phyloP scores from a whole-genome alignment of 2,113 vertebrate genomes.

The Eleginops maclovinus region DNA sequence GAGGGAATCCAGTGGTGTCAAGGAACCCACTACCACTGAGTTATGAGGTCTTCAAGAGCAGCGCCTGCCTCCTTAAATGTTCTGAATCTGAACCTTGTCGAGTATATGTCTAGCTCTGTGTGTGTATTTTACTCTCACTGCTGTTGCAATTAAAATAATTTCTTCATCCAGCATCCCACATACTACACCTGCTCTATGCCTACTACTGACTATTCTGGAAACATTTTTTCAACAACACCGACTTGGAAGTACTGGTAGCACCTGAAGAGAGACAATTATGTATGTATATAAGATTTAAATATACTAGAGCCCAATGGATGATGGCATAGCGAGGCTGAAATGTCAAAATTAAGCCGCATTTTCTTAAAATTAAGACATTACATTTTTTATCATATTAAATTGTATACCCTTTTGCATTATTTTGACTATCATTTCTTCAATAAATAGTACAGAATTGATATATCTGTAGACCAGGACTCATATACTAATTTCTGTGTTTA shows the following conservation, averaged over 20 bases:
- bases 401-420: too few relatives aligned
- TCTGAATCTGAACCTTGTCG: conserved; percentile 28
- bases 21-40: conserved; percentile 43
- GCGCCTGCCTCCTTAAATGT: conserved; percentile 38
- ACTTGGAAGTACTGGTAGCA: neutral
- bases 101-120: neutral
- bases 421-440: too few relatives aligned
- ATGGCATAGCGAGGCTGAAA: too few relatives aligned
- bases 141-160: conserved; percentile 11
- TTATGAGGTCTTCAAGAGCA: conserved; percentile 58
- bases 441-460: too few relatives aligned
- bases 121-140: neutral
- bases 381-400: too few relatives aligned
- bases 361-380: too few relatives aligned
- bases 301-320: too few relatives aligned
- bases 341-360: too few relatives aligned
- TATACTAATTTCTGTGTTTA: too few relatives aligned
- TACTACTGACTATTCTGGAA: neutral
- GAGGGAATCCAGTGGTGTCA: conserved; percentile 57
- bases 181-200: conserved; percentile 7
- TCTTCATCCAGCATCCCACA: conserved; percentile 24
- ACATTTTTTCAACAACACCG: neutral
- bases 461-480: too few relatives aligned
- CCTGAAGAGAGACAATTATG: too few relatives aligned
- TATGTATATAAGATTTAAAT: too few relatives aligned